Evolutionary conservation across 2,888 invertebrate genomes (phyloP), one percentile per base, ranked within the genome.

Genomic region (Drosophila histrio): DNA sequence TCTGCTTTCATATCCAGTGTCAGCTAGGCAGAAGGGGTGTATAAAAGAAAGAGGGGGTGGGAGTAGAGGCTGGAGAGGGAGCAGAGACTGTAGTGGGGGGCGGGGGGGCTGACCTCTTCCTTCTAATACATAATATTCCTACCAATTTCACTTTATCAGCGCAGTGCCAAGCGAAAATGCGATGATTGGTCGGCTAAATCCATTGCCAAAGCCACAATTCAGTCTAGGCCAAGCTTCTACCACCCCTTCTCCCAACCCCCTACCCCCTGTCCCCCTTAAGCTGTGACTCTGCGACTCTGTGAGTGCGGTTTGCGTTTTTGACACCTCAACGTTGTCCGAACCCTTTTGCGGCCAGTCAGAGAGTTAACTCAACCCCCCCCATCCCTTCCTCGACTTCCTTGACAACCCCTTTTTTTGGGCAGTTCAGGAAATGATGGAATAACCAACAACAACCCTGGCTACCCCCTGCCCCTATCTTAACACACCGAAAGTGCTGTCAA

Each of bases 1-100:
- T 85, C 89, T 84, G 49, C 70, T 76, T 69, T 72, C 68, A 75
- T 74, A 77, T 73, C 71, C 82, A 74, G 65, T 61, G 67, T 61
- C 60, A 64, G 64, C 47, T 32, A 5, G 7, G 8, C 0, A 36
- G 32, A 22, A 19, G 21, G 5, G 6, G n/a, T 1, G 19, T 3
- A 21, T 4, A 32, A 30, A n/a, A 19, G 9, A 13, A 7, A 9
- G 19, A 15, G 21, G 6, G 19, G 13, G 15, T 8, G 0, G 5
- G 17, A 4, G 11, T n/a, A n/a, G n/a, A n/a, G n/a, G n/a, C n/a
- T n/a, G 7, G 24, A 1, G 24, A 7, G 3, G 1, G 17, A 8
- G 1, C 0, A n/a, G 8, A 15, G 39, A 2, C n/a, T n/a, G n/a
- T n/a, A n/a, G n/a, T n/a, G n/a, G n/a, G n/a, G n/a, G 28, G 8